A percentile compares a stretch with the other conserved stretches of the same genome.
phyloP scores from a whole-genome alignment of 2,797 vertebrate species.

The Staurois parvus region DNA sequence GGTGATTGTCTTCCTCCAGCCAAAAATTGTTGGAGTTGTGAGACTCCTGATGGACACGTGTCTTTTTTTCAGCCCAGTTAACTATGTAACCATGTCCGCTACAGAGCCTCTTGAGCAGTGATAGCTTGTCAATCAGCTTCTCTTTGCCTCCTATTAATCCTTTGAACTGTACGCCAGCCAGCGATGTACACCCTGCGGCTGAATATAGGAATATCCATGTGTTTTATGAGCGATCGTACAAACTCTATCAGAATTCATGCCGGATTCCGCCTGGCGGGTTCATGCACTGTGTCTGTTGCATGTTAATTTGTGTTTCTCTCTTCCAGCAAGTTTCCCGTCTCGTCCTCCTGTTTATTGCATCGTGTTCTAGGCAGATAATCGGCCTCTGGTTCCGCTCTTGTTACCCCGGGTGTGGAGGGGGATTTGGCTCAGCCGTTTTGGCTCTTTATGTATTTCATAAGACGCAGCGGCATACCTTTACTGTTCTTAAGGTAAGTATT shows the following conservation, averaged over 20 bases:
- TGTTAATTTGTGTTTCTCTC: constrained; percentile 42
- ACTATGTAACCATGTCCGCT: too few species aligned
- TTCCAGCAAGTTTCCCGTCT: neutral
- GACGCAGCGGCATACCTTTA: too few species aligned
- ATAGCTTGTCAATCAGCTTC: constrained; percentile 8
- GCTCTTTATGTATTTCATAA: too few species aligned
- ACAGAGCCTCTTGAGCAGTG: too few species aligned
- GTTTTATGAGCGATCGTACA: neutral
- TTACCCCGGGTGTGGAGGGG: neutral
- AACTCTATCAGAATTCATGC: neutral
- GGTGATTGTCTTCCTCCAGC: too few species aligned
- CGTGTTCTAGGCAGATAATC: constrained; percentile 14
- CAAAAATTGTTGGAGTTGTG: too few species aligned
- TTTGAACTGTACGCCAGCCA: neutral
- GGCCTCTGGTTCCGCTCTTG: neutral
- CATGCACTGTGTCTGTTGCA: constrained; percentile 17
- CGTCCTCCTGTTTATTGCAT: neutral
- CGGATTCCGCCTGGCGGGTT: constrained; percentile 4
- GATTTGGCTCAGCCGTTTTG: too few species aligned
- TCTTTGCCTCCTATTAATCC: constrained; percentile 10
- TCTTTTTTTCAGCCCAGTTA: too few species aligned
- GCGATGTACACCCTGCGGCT: constrained; percentile 9
- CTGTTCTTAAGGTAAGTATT: too few species aligned
- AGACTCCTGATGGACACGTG: too few species aligned
- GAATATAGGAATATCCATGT: constrained; percentile 4